Evolutionary conservation across 2,888 invertebrate genomes (phyloP), one percentile per base, ranked within the genome.

Genomic region (Synanthedon vespiformis): DNA sequence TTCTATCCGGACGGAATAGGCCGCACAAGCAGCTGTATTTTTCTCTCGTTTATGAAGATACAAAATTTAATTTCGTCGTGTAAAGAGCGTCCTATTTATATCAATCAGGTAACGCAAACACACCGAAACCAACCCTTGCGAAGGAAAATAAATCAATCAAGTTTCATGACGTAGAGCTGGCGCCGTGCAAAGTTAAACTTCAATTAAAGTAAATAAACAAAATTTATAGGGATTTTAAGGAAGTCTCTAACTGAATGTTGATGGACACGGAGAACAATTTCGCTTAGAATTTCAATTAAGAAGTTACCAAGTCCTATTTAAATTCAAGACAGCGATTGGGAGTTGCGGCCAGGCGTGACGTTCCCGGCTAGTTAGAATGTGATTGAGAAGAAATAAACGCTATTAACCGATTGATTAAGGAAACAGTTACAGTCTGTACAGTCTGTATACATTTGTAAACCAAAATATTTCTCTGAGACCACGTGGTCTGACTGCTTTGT

Each of bases 211-310:
- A 58, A 60, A 57, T 64, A 64, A 70, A 68, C 59, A 64, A 64
- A 68, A 67, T 72, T 67, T 68, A 65, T 66, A 65, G 62, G 62
- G 60, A 63, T 64, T 62, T 65, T 58, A 60, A 55, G 62, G 58
- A 68, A 74, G 70, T 66, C 64, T 66, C 61, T 60, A 68, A 68
- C 64, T 68, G 67, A 74, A 73, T 71, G 68, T 71, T 72, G 72
- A 74, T 72, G 66, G 72, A 71, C 67, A 72, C 64, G 67, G 61
- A 65, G 59, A 62, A 61, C 68, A 69, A 72, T 71, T 70, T 61
- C 67, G 70, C 60, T 70, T 68, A 71, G 72, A 74, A 75, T 75
- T 77, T 74, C 69, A 76, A 77, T 77, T 77, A 74, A 70, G 69
- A 72, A 77, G 74, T 75, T 77, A 68, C 66, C 64, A 57, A 62